Conservation (phyloP, 2,888 invertebrate genomes). For the Seira ritae region DNA sequence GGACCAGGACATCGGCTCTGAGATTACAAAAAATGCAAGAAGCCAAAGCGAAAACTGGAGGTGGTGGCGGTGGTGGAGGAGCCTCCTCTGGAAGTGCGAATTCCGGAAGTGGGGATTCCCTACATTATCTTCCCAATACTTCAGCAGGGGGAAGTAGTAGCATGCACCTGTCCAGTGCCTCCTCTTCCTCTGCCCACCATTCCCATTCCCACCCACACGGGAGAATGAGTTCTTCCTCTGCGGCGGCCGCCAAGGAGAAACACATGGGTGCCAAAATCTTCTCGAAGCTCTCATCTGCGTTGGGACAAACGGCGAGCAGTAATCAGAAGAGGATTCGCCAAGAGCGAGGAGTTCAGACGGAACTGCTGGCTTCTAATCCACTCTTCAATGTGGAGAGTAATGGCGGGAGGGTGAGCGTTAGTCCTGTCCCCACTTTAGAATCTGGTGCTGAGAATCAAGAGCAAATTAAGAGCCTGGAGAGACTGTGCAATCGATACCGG, state of each 20-base stretch:
- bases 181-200: slow-evolving; percentile 40
- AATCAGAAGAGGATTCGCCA: slow-evolving; percentile 70
- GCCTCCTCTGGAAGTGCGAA: slow-evolving; percentile 48
- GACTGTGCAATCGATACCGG: slow-evolving; percentile 65
- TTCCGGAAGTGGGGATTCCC: slow-evolving; percentile 71
- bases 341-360: slow-evolving; percentile 70
- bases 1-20: slow-evolving; percentile 71
- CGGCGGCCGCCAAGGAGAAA: slow-evolving; percentile 55
- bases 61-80: slow-evolving; percentile 40
- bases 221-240: slow-evolving; percentile 44
- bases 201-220: slow-evolving; percentile 25
- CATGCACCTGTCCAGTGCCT: slow-evolving; percentile 47
- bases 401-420: slow-evolving; percentile 38
- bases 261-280: slow-evolving; percentile 70
- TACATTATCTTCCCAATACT: slow-evolving; percentile 64
- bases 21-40: slow-evolving; percentile 72
- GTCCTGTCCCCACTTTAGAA: slow-evolving; percentile 63
- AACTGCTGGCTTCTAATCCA: slow-evolving; percentile 27
- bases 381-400: slow-evolving; percentile 22
- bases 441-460: slow-evolving; percentile 56
- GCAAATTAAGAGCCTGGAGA: slow-evolving; percentile 68
- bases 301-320: slow-evolving; percentile 72
- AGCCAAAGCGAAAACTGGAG: slow-evolving; percentile 65
- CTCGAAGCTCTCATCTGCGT: slow-evolving; percentile 71
- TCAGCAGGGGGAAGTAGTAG: slow-evolving; percentile 41